Evolutionary conservation across 2,113 vertebrate genomes (phyloP), one percentile per base, ranked within the genome.

Genomic region (Sinocyclocheilus grahami): DNA sequence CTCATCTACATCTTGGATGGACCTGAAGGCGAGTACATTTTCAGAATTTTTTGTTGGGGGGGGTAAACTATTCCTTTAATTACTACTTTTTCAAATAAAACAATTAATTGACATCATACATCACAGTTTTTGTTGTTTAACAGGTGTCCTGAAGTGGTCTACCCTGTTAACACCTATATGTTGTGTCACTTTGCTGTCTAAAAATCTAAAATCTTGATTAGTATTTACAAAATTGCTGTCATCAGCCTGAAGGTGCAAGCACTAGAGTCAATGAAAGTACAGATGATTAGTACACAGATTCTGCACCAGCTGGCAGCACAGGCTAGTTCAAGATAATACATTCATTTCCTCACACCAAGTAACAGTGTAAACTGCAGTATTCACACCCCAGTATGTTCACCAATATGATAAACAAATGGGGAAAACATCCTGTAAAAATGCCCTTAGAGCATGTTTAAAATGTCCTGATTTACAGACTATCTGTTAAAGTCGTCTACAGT

Each of bases 241-340:
- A 53, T 16, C 51, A 53, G 51, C 51, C 14, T 55, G 14, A 55
- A 55, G 53, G 14, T 55, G 4, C 53, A 55, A 55, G 53, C 4
- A 55, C 14, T 30, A 18, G 11, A 71, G 67, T 71, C 37, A 22
- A 27, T 71, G 16, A 24, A 65, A 69, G 20, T 51, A 46, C 6
- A 46, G 16, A 37, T 0, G 5, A 37, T 20, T 30, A 71, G 6
- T 71, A 20, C 30, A 20, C 16, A 3, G 14, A 83, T 27, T 37
- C n/a, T 71, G 27, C 87, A 86, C 51, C 33, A 71, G 87, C 74
- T 74, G 79, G 84, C 63, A 75, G 74, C 27, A 82, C 81, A 48
- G 42, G 46, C 42, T 65, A 27, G 46, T 51, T 63, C 22, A 63
- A 80, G 33, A 42, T 11, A 24, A 24, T 42, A 63, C 58, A 62